These are phyloP conservation scores for Zhuqinia jingwanae DNA, from an alignment of 2,888 invertebrate species.

Conservation along the genomic window DNA sequence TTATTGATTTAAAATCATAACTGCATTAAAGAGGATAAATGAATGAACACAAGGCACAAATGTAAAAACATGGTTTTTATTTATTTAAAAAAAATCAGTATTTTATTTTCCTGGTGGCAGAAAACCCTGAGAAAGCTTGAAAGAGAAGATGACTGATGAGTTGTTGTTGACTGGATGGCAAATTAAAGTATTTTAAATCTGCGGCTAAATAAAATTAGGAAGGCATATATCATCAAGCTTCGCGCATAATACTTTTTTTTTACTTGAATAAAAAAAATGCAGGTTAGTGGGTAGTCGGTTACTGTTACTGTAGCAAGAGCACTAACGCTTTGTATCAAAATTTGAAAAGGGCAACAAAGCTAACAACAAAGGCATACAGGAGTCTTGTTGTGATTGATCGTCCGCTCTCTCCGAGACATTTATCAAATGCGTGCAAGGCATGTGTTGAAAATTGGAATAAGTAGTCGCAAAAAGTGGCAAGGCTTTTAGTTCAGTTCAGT, in stretches of 20 bases:
- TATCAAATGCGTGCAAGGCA: conserved; percentile 51
- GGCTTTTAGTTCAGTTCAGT: background rate
- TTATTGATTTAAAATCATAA: too few species aligned
- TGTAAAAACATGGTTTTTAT: background rate
- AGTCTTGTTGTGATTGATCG: conserved; percentile 61
- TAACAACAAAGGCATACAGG: conserved; percentile 1
- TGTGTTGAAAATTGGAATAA: conserved; percentile 39
- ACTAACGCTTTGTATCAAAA: background rate
- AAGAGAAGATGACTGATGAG: conserved; percentile 17
- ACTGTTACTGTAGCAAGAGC: background rate
- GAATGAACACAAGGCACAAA: too few species aligned
- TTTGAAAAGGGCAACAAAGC: conserved; percentile 17
- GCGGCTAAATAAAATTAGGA: background rate
- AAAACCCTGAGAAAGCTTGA: background rate
- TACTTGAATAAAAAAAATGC: too few species aligned
- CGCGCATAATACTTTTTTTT: background rate
- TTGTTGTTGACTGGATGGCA: background rate
- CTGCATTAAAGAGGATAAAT: too few species aligned
- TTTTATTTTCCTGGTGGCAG: background rate
- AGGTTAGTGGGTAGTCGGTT: conserved; percentile 29
- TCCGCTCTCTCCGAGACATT: conserved; percentile 55
- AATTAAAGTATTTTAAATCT: background rate
- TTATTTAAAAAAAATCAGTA: too few species aligned
- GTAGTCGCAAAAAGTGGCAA: conserved; percentile 6
- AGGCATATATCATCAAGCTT: background rate